These are phyloP conservation scores for Gonioctena quinquepunctata DNA, from an alignment of 1,140 invertebrate species.

Conservation along the genomic window DNA sequence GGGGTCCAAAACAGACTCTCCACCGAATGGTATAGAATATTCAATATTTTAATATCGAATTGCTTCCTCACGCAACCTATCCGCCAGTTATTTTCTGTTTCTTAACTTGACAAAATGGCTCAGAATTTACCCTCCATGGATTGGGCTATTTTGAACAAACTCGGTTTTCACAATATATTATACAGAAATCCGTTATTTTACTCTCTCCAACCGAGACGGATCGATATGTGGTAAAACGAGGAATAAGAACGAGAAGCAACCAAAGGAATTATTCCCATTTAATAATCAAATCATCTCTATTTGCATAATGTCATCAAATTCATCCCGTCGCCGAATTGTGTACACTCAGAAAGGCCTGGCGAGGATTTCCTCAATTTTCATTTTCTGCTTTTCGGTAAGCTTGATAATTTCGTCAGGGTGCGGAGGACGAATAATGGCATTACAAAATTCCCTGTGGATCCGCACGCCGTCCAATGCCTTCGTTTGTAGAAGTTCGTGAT, in stretches of 20 bases:
- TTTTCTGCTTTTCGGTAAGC: conserved; percentile 31
- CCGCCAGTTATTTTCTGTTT: too few relatives aligned
- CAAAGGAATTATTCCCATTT: background rate
- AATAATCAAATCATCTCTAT: background rate
- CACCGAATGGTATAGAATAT: too few relatives aligned
- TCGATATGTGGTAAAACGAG: too few relatives aligned
- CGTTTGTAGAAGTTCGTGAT: conserved; percentile 45
- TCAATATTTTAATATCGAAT: too few relatives aligned
- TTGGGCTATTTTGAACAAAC: too few relatives aligned
- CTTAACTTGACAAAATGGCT: too few relatives aligned
- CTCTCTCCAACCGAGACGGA: too few relatives aligned
- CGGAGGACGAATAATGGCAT: conserved; percentile 38
- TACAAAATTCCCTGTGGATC: conserved; percentile 48
- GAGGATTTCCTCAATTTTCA: conserved; percentile 25
- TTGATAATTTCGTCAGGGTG: conserved; percentile 36
- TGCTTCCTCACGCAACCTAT: too few relatives aligned
- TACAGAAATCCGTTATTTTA: too few relatives aligned
- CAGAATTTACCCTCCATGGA: too few relatives aligned
- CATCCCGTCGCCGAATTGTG: background rate
- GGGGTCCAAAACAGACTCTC: too few relatives aligned
- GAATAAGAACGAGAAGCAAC: background rate
- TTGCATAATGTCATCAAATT: background rate
- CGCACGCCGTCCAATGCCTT: conserved; percentile 47
- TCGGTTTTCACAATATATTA: too few relatives aligned
- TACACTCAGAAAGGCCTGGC: background rate